These are phyloP conservation scores for Felis catus DNA, from an alignment of 2,113 vertebrate genomes.

Conservation along the genomic window DNA sequence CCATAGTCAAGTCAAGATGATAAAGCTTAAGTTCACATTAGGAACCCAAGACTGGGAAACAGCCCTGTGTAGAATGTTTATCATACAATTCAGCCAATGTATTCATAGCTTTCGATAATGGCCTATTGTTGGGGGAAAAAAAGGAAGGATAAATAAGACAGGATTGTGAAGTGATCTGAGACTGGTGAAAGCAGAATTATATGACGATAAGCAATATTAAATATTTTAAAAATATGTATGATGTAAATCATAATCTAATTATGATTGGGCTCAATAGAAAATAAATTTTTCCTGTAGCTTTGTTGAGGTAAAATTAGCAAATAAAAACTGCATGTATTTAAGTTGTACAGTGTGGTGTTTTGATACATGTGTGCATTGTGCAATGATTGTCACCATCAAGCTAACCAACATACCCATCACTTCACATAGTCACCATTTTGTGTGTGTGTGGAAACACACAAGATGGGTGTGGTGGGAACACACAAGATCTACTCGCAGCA, in stretches of 20 bases:
- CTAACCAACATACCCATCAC: neutral
- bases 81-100: neutral
- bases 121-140: neutral
- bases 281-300: neutral
- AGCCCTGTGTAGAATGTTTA: neutral
- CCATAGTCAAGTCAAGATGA: neutral
- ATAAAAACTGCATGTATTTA: neutral
- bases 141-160: neutral
- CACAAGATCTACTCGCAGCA: neutral
- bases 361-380: neutral
- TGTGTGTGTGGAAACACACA: neutral
- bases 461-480: neutral
- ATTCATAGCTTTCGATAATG: neutral
- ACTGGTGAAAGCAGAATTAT: neutral
- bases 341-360: neutral
- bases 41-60: neutral
- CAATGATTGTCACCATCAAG: neutral
- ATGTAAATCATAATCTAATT: neutral
- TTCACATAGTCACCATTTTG: neutral
- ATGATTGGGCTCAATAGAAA: neutral
- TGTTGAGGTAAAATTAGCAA: neutral
- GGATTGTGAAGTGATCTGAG: neutral
- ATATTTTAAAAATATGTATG: neutral
- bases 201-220: neutral
- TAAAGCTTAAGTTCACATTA: neutral